Evolutionary conservation across 2,797 vertebrate genomes (phyloP).

Genomic region (Sebastes minor): DNA sequence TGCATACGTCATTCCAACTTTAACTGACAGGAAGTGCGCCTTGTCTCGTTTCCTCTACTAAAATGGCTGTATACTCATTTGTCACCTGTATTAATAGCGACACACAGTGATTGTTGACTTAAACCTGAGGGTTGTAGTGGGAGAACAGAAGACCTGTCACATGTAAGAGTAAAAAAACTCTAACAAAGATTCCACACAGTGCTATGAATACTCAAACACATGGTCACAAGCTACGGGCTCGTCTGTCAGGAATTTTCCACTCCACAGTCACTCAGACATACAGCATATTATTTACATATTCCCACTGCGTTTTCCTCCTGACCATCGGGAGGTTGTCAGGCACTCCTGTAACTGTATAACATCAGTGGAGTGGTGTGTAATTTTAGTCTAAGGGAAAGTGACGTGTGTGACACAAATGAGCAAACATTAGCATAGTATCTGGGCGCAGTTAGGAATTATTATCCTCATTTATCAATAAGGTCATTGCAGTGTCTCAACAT

Average conservation of each 20-base stretch:
- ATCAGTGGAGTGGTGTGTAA: slow-evolving; percentile 17
- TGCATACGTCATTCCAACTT: slow-evolving; percentile 41
- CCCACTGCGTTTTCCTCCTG: slow-evolving; percentile 18
- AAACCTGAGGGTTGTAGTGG: not conserved
- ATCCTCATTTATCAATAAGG: slow-evolving; percentile 23
- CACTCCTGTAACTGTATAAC: slow-evolving; percentile 31
- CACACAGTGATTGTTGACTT: not conserved
- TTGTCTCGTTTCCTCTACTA: slow-evolving; percentile 22
- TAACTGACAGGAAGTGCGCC: slow-evolving; percentile 65
- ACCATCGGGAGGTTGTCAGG: slow-evolving; percentile 25
- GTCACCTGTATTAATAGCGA: not conserved
- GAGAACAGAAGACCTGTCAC: slow-evolving; percentile 13
- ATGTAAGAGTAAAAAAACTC: not conserved
- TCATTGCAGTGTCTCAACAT: not conserved
- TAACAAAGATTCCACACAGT: slow-evolving; percentile 2
- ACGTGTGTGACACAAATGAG: slow-evolving; percentile 7
- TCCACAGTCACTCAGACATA: slow-evolving; percentile 39
- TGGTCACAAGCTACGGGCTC: slow-evolving; percentile 23
- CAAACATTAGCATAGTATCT: slow-evolving; percentile 31
- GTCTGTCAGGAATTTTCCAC: slow-evolving; percentile 64
- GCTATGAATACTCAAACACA: slow-evolving; percentile 60
- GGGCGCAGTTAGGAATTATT: slow-evolving; percentile 20
- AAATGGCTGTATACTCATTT: not conserved
- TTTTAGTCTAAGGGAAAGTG: slow-evolving; percentile 22
- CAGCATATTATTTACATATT: slow-evolving; percentile 52